Conservation (phyloP, 2,888 invertebrate species). For the Drosophila limbata region DNA sequence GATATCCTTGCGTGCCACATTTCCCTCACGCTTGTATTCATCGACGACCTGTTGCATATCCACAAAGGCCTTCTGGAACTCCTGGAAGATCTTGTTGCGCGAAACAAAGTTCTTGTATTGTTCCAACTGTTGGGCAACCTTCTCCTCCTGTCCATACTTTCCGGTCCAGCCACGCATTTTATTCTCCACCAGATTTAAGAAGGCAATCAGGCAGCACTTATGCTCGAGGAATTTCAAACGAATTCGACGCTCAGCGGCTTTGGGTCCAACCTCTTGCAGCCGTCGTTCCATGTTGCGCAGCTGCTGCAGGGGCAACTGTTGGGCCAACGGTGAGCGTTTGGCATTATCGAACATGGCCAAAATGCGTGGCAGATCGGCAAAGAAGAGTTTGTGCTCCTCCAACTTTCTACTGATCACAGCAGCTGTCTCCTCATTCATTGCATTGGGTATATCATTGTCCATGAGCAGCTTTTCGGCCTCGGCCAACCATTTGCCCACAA, state of each 20-base stretch:
- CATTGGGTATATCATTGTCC: constrained; percentile 93
- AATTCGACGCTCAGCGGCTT: constrained; percentile 93
- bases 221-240: constrained; percentile 96
- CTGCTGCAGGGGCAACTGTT: constrained; percentile 92
- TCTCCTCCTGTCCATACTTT: constrained; percentile 94
- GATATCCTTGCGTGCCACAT: constrained; percentile 91
- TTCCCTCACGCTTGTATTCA: constrained; percentile 94
- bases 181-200: constrained; percentile 95
- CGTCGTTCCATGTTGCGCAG: constrained; percentile 93
- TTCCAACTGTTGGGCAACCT: constrained; percentile 93
- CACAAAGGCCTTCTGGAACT: constrained; percentile 95
- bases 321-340: constrained; percentile 89
- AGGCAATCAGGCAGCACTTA: constrained; percentile 96
- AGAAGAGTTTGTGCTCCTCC: constrained; percentile 95
- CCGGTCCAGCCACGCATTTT: constrained; percentile 95
- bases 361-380: constrained; percentile 92
- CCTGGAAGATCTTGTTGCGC: constrained; percentile 96
- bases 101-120: constrained; percentile 97
- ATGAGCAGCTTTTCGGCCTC: constrained; percentile 92
- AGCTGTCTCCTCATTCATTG: constrained; percentile 95
- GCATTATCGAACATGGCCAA: constrained; percentile 92
- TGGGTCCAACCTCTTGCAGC: constrained; percentile 90
- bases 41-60: constrained; percentile 97
- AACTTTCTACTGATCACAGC: constrained; percentile 94
- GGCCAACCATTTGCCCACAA: constrained; percentile 95